phyloP scores from a whole-genome alignment of 2,888 invertebrate genomes.

The Drosophila barbarae region DNA sequence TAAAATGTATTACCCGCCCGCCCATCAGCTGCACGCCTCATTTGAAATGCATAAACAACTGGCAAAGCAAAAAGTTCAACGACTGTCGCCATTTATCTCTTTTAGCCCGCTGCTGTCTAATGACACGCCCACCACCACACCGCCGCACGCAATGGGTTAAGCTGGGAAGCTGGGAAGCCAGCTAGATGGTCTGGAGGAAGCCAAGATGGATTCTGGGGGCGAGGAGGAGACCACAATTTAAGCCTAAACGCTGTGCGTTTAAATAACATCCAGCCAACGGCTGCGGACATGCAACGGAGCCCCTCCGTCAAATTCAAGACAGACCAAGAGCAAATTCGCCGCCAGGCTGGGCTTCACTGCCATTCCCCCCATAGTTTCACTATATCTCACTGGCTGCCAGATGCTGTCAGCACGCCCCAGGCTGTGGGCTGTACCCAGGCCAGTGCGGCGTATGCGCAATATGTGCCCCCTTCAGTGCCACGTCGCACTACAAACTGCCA shows the following conservation, averaged over 20 bases:
- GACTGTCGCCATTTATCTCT: conserved; percentile 71
- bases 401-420: conserved; percentile 68
- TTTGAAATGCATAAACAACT: conserved; percentile 74
- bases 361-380: conserved; percentile 16
- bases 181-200: conserved; percentile 24
- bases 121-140: conserved; percentile 63
- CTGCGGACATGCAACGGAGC: conserved; percentile 61
- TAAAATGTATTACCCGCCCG: conserved; percentile 65
- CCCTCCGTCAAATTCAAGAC: conserved; percentile 56
- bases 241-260: conserved; percentile 71
- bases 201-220: conserved; percentile 23
- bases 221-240: conserved; percentile 65
- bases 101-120: conserved; percentile 68
- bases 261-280: conserved; percentile 58
- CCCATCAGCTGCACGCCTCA: conserved; percentile 50
- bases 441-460: conserved; percentile 67
- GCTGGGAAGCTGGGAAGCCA: background rate
- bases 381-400: conserved; percentile 34
- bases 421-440: conserved; percentile 50
- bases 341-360: conserved; percentile 27
- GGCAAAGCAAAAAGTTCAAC: conserved; percentile 71
- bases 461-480: conserved; percentile 27
- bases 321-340: conserved; percentile 62
- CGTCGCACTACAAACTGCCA: too few relatives aligned
- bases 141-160: conserved; percentile 31